A percentile compares a stretch with the other conserved stretches of the same genome.
These are phyloP conservation scores for human (Homo sapiens) DNA, from an alignment of 2,113 vertebrate species.

Conservation along the genomic window DNA sequence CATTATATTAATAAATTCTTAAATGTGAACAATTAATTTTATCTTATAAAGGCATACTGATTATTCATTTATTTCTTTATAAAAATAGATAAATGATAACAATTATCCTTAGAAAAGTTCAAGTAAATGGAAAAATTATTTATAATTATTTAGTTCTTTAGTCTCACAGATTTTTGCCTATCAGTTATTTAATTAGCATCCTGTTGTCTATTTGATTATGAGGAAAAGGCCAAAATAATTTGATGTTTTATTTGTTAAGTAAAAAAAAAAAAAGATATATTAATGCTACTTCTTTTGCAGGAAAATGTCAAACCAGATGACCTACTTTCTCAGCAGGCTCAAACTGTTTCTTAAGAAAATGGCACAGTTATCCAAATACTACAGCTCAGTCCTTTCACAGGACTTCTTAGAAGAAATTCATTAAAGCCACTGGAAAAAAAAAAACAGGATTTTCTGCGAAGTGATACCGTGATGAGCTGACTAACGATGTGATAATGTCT, in stretches of 20 bases:
- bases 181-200: background rate
- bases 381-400: background rate
- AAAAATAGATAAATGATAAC: background rate
- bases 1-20: background rate
- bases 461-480: constrained; percentile 23
- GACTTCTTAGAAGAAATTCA: background rate
- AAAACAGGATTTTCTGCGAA: background rate
- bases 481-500: constrained; percentile 27
- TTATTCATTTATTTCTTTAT: constrained; percentile 4
- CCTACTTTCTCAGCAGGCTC: background rate
- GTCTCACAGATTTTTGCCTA: background rate
- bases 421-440: constrained; percentile 20
- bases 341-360: constrained; percentile 34
- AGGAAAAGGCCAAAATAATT: background rate
- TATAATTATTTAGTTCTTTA: background rate
- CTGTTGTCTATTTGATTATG: background rate
- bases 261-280: background rate
- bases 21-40: background rate
- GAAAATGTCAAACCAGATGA: background rate
- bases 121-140: background rate
- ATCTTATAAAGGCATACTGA: background rate
- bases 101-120: background rate
- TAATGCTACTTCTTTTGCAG: background rate
- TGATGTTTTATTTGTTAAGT: background rate
- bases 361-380: background rate